Conservation (phyloP, 2,113 vertebrate genomes). For the Platysternon megacephalum region DNA sequence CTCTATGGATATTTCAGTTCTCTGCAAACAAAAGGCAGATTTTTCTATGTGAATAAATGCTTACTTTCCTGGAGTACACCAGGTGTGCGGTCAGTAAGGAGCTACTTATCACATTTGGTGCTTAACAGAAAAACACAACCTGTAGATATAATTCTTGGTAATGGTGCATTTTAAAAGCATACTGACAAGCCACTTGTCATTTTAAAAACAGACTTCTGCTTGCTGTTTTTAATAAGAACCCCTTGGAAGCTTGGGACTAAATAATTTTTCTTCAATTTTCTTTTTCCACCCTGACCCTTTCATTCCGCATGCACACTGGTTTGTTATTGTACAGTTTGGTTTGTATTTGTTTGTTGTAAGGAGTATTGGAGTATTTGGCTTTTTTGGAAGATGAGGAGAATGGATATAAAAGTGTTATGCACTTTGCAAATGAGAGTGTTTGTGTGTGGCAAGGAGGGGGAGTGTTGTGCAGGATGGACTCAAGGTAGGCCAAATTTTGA, state of each 20-base stretch:
- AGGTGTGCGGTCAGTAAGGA: not conserved
- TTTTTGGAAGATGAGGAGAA: not conserved
- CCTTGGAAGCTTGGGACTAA: not conserved
- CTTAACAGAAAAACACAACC: slow-evolving; percentile 15
- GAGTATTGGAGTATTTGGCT: slow-evolving; percentile 5
- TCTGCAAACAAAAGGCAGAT: slow-evolving; percentile 11
- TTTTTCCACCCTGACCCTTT: not conserved
- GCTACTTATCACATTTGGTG: not conserved
- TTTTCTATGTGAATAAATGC: not conserved
- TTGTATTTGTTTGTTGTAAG: not conserved
- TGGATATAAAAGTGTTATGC: not conserved
- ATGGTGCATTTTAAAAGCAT: not conserved
- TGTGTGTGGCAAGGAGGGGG: not conserved
- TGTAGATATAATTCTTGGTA: not conserved
- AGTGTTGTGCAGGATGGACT: not conserved
- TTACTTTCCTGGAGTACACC: not conserved
- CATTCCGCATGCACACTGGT: not conserved
- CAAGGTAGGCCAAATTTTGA: not conserved
- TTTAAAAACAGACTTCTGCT: slow-evolving; percentile 29
- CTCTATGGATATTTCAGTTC: not conserved
- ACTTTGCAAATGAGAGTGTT: not conserved
- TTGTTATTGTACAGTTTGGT: not conserved
- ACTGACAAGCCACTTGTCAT: not conserved
- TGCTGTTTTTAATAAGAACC: not conserved
- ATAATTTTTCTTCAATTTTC: not conserved